Evolutionary conservation across 2,797 vertebrate genomes (phyloP).

Genomic region (Hydrocynus forskahlii): DNA sequence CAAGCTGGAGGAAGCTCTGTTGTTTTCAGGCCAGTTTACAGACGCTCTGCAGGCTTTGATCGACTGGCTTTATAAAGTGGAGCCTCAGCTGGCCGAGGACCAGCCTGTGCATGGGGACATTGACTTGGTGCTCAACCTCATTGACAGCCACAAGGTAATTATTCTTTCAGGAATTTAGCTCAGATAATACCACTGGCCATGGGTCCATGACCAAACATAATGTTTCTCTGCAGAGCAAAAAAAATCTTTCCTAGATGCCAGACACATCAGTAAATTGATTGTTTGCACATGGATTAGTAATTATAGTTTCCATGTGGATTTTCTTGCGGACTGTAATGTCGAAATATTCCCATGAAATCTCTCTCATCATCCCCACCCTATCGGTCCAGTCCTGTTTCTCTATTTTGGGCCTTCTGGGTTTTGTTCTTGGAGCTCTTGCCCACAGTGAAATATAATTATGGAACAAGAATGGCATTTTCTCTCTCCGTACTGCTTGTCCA

Average conservation of each 20-base stretch:
- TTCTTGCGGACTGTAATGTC: not conserved
- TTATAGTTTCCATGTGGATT: not conserved
- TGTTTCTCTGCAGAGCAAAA: not conserved
- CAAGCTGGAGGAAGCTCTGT: constrained; percentile 95
- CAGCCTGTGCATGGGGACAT: constrained; percentile 97
- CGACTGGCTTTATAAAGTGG: constrained; percentile 97
- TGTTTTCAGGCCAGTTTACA: constrained; percentile 98
- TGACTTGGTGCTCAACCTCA: constrained; percentile 96
- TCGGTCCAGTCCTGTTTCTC: not conserved
- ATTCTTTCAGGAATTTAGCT: not conserved
- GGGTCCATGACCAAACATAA: not conserved
- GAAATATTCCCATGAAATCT: not conserved
- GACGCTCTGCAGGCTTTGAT: constrained; percentile 98
- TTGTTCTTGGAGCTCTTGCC: constrained; percentile 18
- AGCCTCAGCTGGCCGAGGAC: constrained; percentile 96
- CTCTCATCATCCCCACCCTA: not conserved
- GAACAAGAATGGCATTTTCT: constrained; percentile 20
- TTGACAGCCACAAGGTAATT: constrained; percentile 97
- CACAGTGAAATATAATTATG: constrained; percentile 31
- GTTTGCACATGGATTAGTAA: not conserved
- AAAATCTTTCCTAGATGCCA: not conserved
- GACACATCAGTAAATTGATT: not conserved
- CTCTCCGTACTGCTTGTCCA: constrained; percentile 2
- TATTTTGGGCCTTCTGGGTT: constrained; percentile 5
- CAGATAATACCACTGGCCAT: not conserved